These are phyloP conservation scores for Pithys albifrons DNA, from an alignment of 2,113 vertebrate species.

Conservation along the genomic window DNA sequence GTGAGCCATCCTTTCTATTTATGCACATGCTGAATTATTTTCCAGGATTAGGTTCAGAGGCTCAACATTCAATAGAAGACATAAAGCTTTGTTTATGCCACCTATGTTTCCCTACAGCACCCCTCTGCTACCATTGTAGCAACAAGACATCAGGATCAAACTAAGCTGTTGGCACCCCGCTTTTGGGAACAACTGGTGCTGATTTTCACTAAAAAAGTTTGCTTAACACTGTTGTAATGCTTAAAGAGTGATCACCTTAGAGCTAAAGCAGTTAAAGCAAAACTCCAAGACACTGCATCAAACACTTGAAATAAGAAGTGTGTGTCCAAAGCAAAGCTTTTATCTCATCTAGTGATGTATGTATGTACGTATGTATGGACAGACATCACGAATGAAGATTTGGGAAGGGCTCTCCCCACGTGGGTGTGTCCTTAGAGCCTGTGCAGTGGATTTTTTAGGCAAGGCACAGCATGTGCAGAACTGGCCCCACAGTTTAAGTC, in stretches of 20 bases:
- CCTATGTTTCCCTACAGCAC: neutral
- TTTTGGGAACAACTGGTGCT: neutral
- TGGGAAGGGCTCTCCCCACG: too few species aligned
- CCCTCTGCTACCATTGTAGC: neutral
- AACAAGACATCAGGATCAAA: neutral
- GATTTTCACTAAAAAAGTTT: neutral
- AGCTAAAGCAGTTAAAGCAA: rapidly evolving
- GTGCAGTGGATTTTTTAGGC: too few species aligned
- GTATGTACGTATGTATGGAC: too few species aligned
- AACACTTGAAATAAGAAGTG: neutral
- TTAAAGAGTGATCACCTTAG: neutral
- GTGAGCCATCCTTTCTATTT: neutral
- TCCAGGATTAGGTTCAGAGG: neutral
- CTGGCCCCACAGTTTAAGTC: too few species aligned
- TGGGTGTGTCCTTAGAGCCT: too few species aligned
- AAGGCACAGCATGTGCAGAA: too few species aligned
- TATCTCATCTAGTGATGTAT: neutral
- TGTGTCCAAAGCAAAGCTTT: neutral
- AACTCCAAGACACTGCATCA: neutral
- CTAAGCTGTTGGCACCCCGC: neutral
- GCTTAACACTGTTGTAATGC: rapidly evolving
- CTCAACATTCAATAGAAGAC: neutral
- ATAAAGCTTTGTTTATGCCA: neutral
- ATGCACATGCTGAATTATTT: neutral
- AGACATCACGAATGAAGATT: too few species aligned